Evolutionary conservation across 2,888 invertebrate species (phyloP).

Genomic region (Eulithis testata): DNA sequence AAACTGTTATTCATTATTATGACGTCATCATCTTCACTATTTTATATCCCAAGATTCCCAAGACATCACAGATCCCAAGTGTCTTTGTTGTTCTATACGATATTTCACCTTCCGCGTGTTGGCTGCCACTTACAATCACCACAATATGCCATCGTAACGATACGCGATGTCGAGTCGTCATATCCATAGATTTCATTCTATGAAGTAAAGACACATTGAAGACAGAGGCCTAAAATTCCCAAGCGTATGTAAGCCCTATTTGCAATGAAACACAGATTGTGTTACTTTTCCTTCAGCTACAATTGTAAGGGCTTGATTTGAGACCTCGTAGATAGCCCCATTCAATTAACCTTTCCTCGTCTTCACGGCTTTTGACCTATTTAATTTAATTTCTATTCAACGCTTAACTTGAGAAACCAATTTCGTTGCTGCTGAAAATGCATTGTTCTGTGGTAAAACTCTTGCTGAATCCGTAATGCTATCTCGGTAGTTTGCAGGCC

Average conservation of each 20-base stretch:
- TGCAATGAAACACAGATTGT: constrained; percentile 21
- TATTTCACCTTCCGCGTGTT: too few relatives aligned
- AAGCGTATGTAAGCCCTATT: constrained; percentile 13
- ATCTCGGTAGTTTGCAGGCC: constrained; percentile 24
- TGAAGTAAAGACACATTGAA: not conserved
- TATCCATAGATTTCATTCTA: too few relatives aligned
- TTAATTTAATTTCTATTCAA: constrained; percentile 64
- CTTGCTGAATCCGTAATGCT: constrained; percentile 33
- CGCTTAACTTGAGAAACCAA: constrained; percentile 34
- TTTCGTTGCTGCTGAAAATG: constrained; percentile 32
- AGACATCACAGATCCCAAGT: too few relatives aligned
- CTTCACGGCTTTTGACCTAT: constrained; percentile 61
- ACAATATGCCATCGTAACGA: too few relatives aligned
- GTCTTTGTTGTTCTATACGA: too few relatives aligned
- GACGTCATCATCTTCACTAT: too few relatives aligned
- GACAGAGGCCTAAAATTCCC: not conserved
- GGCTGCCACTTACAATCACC: too few relatives aligned
- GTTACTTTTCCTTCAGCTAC: constrained; percentile 27
- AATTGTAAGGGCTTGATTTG: constrained; percentile 40
- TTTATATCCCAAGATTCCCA: too few relatives aligned
- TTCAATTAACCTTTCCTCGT: constrained; percentile 69
- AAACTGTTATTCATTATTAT: too few relatives aligned
- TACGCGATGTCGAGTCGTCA: too few relatives aligned
- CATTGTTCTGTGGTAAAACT: constrained; percentile 32
- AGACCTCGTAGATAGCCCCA: constrained; percentile 47